phyloP scores from a whole-genome alignment of 2,797 vertebrate genomes.

The Centropyge bicolor region DNA sequence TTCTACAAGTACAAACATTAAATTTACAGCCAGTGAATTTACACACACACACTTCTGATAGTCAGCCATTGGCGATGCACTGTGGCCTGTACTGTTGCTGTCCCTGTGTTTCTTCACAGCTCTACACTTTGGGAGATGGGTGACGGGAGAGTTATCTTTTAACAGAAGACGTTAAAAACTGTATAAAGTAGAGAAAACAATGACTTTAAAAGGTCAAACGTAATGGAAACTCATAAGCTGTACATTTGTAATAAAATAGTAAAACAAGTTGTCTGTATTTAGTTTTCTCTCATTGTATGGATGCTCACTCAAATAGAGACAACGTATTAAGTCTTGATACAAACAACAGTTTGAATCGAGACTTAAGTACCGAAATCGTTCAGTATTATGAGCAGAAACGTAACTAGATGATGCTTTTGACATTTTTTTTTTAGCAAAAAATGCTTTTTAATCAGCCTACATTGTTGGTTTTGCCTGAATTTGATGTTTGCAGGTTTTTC shows the following conservation, averaged over 20 bases:
- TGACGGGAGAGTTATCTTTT: constrained; percentile 81
- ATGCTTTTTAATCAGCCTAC: neutral
- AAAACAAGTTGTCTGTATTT: constrained; percentile 72
- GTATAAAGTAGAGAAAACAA: constrained; percentile 85
- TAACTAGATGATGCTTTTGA: neutral
- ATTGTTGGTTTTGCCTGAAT: neutral
- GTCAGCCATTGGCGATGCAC: constrained; percentile 61
- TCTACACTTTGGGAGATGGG: constrained; percentile 79
- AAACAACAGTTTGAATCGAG: neutral
- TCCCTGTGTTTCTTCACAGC: constrained; percentile 68
- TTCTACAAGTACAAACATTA: constrained; percentile 56
- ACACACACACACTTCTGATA: constrained; percentile 40
- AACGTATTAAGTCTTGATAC: no score
- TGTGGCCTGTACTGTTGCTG: constrained; percentile 69
- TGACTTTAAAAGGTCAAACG: constrained; percentile 82
- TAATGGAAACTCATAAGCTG: constrained; percentile 89
- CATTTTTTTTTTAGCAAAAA: constrained; percentile 1
- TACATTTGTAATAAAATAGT: constrained; percentile 91
- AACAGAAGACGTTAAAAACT: constrained; percentile 80
- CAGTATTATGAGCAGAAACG: neutral
- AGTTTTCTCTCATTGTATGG: neutral
- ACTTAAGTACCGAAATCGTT: neutral
- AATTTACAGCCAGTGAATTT: constrained; percentile 45
- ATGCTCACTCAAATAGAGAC: neutral
- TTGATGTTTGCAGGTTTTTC: neutral